These are phyloP conservation scores for Boleophthalmus pectinirostris DNA, from an alignment of 2,113 vertebrate genomes.

Conservation along the genomic window DNA sequence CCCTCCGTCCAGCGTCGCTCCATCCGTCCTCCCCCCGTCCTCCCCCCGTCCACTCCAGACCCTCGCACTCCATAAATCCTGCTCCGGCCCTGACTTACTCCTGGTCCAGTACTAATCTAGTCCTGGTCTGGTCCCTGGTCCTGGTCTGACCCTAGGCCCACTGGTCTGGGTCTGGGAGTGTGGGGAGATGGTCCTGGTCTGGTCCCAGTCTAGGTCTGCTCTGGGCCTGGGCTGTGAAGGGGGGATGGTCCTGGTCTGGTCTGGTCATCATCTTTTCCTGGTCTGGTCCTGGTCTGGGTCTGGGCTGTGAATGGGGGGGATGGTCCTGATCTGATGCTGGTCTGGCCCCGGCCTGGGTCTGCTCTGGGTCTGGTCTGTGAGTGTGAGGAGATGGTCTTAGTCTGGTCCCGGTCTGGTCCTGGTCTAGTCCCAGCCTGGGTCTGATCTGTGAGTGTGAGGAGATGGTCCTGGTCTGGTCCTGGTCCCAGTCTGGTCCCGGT, in stretches of 20 bases:
- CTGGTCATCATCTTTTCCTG: not conserved
- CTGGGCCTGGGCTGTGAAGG: not conserved
- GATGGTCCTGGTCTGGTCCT: not conserved
- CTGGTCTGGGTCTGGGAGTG: not conserved
- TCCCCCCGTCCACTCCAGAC: not conserved
- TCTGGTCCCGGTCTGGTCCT: too few species aligned
- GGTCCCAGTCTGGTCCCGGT: not conserved
- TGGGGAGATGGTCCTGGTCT: not conserved
- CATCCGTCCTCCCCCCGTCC: too few species aligned
- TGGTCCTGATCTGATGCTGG: not conserved
- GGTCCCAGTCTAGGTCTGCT: not conserved
- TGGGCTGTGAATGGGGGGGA: too few species aligned
- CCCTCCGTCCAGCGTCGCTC: not conserved
- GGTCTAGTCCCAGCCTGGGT: not conserved
- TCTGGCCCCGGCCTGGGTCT: not conserved
- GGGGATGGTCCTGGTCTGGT: not conserved
- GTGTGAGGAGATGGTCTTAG: too few species aligned
- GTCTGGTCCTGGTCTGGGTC: not conserved
- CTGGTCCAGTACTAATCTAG: not conserved
- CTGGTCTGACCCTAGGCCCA: not conserved
- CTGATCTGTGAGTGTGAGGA: not conserved
- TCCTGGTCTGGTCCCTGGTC: not conserved
- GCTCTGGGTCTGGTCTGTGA: too few species aligned
- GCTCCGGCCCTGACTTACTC: not conserved
- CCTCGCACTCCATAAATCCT: not conserved